Base-by-base conservation (phyloP, 2,888 invertebrate species). In the Polyploca ridens region DNA sequence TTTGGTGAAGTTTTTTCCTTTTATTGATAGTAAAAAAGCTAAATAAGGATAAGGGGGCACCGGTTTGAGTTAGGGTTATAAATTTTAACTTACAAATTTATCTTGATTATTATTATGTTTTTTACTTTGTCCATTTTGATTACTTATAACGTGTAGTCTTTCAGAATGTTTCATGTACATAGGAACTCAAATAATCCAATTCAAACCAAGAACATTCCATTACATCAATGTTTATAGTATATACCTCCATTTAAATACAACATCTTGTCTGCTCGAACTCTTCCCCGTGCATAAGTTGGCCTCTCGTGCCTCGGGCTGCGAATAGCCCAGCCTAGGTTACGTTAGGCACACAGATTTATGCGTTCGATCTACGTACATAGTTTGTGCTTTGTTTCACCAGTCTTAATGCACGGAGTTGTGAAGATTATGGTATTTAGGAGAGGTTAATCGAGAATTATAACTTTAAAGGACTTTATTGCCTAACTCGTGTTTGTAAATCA, bases 291-390 rank as follows among this genome's bases (percentile, higher is more conserved):
- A 27, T 14, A 61, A 61, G 61, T 61, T 61, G 41, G 41, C 19
- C 54, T 54, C 19, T 72, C 66, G 68, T 62, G 79, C 82, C 79
- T 66, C 70, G 46, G 77, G 77, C 75, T 44, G 41, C 27, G 11
- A 41, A 66, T 71, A 64, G 67, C 69, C 73, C 69, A 65, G 66
- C 71, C 16, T 19, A 54, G 54, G 16, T 19, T 19, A 61, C 19
- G 68, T 35, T 54, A 61, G 61, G 67, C 35, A 59, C 66, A 70
- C 74, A 75, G 85, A 86, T 87, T 87, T 86, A 87, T 87, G 79
- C 81, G 79, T 83, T 80, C 75, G 73, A 74, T 73, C 76, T 71
- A 76, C 75, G 73, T 67, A 70, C 73, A 76, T 73, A 70, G 66
- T 67, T 74, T 74, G 64, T 70, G 77, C 75, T 79, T 79, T 79